These are phyloP conservation scores for pig (Sus scrofa) DNA, from an alignment of 2,113 vertebrate genomes.

Conservation along the genomic window DNA sequence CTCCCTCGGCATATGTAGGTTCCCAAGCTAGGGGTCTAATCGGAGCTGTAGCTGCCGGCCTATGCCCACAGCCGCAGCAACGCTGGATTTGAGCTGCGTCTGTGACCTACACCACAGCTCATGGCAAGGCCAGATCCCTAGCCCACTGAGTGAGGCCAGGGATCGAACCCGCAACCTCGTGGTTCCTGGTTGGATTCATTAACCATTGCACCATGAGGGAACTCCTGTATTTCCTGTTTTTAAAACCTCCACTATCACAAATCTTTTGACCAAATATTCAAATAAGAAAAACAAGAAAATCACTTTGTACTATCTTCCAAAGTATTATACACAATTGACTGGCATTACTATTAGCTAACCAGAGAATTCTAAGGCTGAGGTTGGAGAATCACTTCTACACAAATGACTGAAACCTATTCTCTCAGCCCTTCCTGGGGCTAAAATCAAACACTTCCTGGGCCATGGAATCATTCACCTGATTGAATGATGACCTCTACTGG, in stretches of 20 bases:
- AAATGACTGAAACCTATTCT: conserved; percentile 4
- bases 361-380: not conserved
- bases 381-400: not conserved
- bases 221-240: conserved; percentile 50
- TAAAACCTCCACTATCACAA: conserved; percentile 22
- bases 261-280: conserved; percentile 33
- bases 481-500: not conserved
- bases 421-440: not conserved
- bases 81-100: too few species aligned
- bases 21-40: too few species aligned
- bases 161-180: too few species aligned
- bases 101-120: too few species aligned
- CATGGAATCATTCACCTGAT: not conserved
- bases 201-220: too few species aligned
- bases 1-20: too few species aligned
- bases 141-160: too few species aligned
- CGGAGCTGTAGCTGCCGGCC: too few species aligned
- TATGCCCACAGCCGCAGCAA: too few species aligned
- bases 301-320: conserved; percentile 49
- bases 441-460: not conserved
- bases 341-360: not conserved
- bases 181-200: too few species aligned
- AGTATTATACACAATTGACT: not conserved
- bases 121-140: too few species aligned
- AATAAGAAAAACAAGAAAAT: conserved; percentile 48